Conservation (phyloP, 2,113 vertebrate genomes). For the Thalassoma bifasciatum region DNA sequence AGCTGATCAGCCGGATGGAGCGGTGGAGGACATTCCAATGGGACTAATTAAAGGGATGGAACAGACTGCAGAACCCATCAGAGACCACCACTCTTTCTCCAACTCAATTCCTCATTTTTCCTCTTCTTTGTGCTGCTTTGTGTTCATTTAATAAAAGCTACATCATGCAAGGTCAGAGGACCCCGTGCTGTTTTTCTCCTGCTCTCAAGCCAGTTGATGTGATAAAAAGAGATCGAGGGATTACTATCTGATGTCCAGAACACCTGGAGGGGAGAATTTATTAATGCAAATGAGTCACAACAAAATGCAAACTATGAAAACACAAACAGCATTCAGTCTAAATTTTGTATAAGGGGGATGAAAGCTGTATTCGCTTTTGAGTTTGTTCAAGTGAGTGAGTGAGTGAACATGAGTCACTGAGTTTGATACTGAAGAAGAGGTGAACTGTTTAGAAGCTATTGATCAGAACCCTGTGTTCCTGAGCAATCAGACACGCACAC, state of each 20-base stretch:
- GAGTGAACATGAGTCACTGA: slow-evolving; percentile 22
- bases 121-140: slow-evolving; percentile 46
- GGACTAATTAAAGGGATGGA: slow-evolving; percentile 83
- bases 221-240: slow-evolving; percentile 22
- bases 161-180: slow-evolving; percentile 58
- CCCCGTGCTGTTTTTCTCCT: slow-evolving; percentile 24
- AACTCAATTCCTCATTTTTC: slow-evolving; percentile 43
- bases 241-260: neutral
- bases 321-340: neutral
- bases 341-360: too few relatives aligned
- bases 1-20: slow-evolving; percentile 73
- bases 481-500: slow-evolving; percentile 21
- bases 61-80: slow-evolving; percentile 78
- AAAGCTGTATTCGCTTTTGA: too few relatives aligned
- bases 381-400: neutral
- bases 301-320: neutral
- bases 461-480: slow-evolving; percentile 60
- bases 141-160: slow-evolving; percentile 66
- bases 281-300: neutral
- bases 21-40: slow-evolving; percentile 72
- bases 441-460: slow-evolving; percentile 58
- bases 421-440: slow-evolving; percentile 59
- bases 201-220: neutral
- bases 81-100: slow-evolving; percentile 67
- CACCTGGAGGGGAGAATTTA: neutral